Percentiles rank a stretch among this genome's conserved stretches.
Evolutionary conservation across 2,797 vertebrate species (phyloP).

Genomic region (Balearica regulorum): DNA sequence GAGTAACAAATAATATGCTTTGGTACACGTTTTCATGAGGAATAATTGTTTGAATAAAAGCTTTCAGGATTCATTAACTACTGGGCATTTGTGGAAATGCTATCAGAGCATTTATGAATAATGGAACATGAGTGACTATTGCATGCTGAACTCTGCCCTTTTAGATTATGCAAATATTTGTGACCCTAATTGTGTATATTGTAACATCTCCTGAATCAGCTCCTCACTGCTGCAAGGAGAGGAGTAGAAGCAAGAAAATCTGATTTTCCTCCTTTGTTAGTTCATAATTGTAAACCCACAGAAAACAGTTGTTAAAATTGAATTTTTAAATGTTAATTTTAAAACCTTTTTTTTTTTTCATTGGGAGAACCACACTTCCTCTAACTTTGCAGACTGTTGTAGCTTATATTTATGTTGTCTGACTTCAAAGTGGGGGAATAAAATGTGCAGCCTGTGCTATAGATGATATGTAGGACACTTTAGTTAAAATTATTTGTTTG

Average conservation of each 20-base stretch:
- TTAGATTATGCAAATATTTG: constrained; percentile 13
- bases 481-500: background rate
- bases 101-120: constrained; percentile 46
- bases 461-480: background rate
- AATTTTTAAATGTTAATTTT: background rate
- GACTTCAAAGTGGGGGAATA: background rate
- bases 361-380: background rate
- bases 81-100: background rate
- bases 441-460: background rate
- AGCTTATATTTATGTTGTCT: background rate
- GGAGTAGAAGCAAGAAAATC: background rate
- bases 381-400: background rate
- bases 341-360: background rate
- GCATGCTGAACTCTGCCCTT: constrained; percentile 39
- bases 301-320: background rate
- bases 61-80: constrained; percentile 54
- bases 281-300: background rate
- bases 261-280: background rate
- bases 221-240: background rate
- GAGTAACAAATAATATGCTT: constrained; percentile 56
- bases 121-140: constrained; percentile 4
- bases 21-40: constrained; percentile 41
- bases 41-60: constrained; percentile 61
- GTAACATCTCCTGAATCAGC: background rate
- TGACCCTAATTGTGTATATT: background rate